These are phyloP conservation scores for Trachelus troglodyta DNA, from an alignment of 2,888 invertebrate genomes.

Conservation along the genomic window DNA sequence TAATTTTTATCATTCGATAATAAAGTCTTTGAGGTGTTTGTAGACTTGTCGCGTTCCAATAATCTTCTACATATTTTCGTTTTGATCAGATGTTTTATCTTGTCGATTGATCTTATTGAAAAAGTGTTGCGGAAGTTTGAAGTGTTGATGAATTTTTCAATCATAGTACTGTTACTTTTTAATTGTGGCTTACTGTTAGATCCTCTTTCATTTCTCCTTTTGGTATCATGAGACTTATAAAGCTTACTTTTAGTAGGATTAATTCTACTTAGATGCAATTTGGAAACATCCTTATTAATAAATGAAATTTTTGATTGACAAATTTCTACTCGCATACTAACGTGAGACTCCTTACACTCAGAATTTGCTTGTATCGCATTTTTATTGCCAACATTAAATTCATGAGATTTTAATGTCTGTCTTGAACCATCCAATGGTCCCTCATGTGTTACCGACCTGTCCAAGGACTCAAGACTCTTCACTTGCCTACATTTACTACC, in stretches of 20 bases:
- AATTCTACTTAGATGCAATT: not conserved
- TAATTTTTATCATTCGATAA: constrained; percentile 32
- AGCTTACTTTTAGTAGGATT: too few species aligned
- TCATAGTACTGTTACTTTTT: not conserved
- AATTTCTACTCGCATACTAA: not conserved
- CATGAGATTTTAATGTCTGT: not conserved
- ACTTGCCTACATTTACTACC: not conserved
- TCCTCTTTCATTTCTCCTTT: not conserved
- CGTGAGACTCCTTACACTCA: not conserved
- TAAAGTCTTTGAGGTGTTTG: constrained; percentile 35
- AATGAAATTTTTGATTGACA: not conserved
- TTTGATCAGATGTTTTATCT: constrained; percentile 42
- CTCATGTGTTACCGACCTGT: not conserved
- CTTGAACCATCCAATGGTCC: not conserved
- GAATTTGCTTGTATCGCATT: not conserved
- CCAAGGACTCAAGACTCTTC: not conserved
- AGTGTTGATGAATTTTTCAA: not conserved
- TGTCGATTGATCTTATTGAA: constrained; percentile 33
- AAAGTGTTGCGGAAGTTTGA: constrained; percentile 23
- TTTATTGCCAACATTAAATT: not conserved
- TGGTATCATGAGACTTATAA: not conserved
- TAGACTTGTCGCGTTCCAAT: constrained; percentile 35
- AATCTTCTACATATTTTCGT: constrained; percentile 38
- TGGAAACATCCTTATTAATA: not conserved
- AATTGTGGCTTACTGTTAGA: not conserved